phyloP scores from a whole-genome alignment of 2,888 invertebrate genomes.

The Himalopsyche tibetana region DNA sequence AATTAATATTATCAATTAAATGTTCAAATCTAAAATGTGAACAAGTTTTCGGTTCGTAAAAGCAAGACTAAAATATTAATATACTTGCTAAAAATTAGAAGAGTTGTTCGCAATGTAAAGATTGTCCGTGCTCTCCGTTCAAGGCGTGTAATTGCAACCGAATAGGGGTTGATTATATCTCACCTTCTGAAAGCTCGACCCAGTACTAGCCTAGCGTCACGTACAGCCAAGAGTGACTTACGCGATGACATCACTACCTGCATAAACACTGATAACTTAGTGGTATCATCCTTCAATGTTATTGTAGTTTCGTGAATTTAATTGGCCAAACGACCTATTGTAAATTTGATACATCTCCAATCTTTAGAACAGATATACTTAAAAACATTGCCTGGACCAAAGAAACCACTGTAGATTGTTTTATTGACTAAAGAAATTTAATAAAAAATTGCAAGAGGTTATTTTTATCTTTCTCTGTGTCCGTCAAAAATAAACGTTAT shows the following conservation, averaged over 20 bases:
- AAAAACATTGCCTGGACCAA: no score
- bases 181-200: neutral
- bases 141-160: slow-evolving; percentile 11
- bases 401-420: no score
- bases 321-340: neutral
- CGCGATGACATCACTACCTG: slow-evolving; percentile 14
- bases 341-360: neutral
- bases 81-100: neutral
- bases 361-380: neutral
- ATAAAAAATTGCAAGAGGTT: no score
- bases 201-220: neutral
- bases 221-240: neutral
- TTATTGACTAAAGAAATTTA: no score
- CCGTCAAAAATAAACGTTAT: no score
- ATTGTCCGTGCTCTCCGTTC: neutral
- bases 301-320: neutral
- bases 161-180: slow-evolving; percentile 30
- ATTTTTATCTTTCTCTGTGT: no score
- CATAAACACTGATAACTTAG: slow-evolving; percentile 30
- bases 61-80: no score
- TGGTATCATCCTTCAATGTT: neutral
- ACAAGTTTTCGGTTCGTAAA: no score
- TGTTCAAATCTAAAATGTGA: no score
- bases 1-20: no score
- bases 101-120: neutral